Base-by-base conservation (phyloP, 2,797 vertebrate species). In the Chaetodon trifasciatus region DNA sequence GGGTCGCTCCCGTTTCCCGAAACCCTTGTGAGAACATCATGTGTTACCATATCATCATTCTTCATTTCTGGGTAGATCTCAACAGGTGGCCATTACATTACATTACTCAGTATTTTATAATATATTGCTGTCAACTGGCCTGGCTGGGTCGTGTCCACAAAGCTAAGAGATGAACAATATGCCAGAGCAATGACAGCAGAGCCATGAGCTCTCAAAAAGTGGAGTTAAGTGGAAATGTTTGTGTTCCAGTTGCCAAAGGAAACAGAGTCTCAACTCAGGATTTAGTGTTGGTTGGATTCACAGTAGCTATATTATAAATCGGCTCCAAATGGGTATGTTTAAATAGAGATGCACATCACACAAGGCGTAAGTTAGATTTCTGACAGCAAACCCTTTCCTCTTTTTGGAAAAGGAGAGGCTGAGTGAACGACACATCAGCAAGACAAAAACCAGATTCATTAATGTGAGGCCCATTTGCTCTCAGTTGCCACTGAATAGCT, bases 41-140 rank as follows among this genome's bases (percentile, higher is more conserved):
- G 5, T 16, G 2, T 65, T 39, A 21, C n/a, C 15, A 3, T 40
- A 19, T 72, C 57, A 60, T 68, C 71, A 17, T 67, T 46, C 23
- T 52, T 65, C 42, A 72, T 57, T 65, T 62, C 23, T 32, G 75
- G 75, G 49, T 28, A 65, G 47, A 68, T 65, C 32, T 73, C 70
- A 78, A 62, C 52, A 74, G 65, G 78, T 46, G 63, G 10, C 16
- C 58, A 32, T 21, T 74, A 74, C 32, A 60, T 42, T 4, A 24
- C 5, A 56, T 70, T 21, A 67, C 35, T 24, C 61, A 40, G 56
- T 40, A 16, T 64, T 66, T 70, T 28, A 39, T 21, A 8, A 72
- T 60, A 79, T 15, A 61, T 11, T n/a, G 53, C 58, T 62, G 37
- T 74, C 32, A 77, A 28, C 56, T 21, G 46, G 50, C 55, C n/a